Evolutionary conservation across 2,888 invertebrate genomes (phyloP).

Genomic region (Diadromus collaris): DNA sequence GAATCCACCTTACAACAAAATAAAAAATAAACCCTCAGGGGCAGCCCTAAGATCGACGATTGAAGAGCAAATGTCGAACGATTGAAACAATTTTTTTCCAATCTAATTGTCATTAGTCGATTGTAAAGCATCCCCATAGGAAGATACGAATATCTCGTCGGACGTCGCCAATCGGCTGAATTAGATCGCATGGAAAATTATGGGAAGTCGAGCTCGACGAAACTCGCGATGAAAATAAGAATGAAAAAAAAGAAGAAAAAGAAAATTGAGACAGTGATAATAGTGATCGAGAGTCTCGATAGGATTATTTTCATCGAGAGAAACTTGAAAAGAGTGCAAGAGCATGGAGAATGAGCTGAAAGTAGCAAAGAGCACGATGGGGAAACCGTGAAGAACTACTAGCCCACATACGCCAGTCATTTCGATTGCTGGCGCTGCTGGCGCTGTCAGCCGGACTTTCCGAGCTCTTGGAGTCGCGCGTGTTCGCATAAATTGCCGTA

Average conservation of each 20-base stretch:
- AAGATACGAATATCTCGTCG: neutral
- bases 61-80: neutral
- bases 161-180: neutral
- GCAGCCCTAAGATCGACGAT: neutral
- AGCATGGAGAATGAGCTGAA: constrained; percentile 36
- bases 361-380: constrained; percentile 49
- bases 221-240: neutral
- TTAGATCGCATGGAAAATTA: constrained; percentile 8
- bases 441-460: constrained; percentile 31
- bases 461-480: constrained; percentile 33
- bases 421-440: constrained; percentile 36
- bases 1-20: neutral
- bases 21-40: constrained; percentile 9
- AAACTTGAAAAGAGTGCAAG: constrained; percentile 33
- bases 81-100: neutral
- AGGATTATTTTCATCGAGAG: constrained; percentile 23
- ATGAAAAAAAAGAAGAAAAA: neutral
- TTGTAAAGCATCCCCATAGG: neutral
- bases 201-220: constrained; percentile 5
- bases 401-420: constrained; percentile 60
- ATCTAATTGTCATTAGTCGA: neutral
- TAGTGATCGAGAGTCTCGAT: constrained; percentile 22
- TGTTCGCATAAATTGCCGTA: constrained; percentile 41
- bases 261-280: constrained; percentile 10
- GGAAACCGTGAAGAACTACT: constrained; percentile 50